Percentiles rank a stretch among this genome's conserved stretches.
Evolutionary conservation across 2,797 vertebrate genomes (phyloP).

Genomic region (Australoheros facetus): DNA sequence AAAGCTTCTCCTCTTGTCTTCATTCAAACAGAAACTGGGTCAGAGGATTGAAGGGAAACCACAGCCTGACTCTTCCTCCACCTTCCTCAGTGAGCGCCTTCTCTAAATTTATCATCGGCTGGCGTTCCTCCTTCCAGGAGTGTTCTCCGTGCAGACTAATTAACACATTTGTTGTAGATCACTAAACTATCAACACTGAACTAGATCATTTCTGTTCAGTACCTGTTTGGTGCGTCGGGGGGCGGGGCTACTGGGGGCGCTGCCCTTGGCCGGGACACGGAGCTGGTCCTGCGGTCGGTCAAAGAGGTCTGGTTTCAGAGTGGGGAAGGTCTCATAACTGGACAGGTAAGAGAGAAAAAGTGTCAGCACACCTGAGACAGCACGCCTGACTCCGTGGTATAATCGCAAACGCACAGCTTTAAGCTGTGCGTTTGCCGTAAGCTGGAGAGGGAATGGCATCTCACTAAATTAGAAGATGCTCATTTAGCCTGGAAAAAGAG

Average conservation of each 20-base stretch:
- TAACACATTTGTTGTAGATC: background rate
- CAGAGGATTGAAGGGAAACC: background rate
- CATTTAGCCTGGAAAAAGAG: too few relatives aligned
- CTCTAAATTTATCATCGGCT: background rate
- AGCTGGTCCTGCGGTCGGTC: slow-evolving; percentile 87
- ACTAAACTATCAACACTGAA: background rate
- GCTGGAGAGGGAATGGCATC: too few relatives aligned
- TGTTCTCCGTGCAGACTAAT: background rate
- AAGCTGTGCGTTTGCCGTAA: too few relatives aligned
- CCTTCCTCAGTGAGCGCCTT: fast-evolving
- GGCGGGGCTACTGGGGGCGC: slow-evolving; percentile 91
- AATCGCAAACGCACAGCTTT: too few relatives aligned
- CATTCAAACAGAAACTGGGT: slow-evolving; percentile 38
- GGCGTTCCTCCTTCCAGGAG: background rate
- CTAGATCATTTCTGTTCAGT: background rate
- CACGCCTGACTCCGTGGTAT: too few relatives aligned
- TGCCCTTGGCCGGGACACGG: slow-evolving; percentile 83
- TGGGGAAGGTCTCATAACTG: slow-evolving; percentile 91
- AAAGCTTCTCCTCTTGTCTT: background rate
- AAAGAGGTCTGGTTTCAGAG: slow-evolving; percentile 84
- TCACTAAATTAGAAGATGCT: too few relatives aligned
- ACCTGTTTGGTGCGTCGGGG: slow-evolving; percentile 93
- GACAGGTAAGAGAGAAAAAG: background rate
- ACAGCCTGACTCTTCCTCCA: background rate
- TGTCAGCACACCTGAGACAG: background rate